These are phyloP conservation scores for Orchesella flavescens DNA, from an alignment of 2,888 invertebrate species.

Conservation along the genomic window DNA sequence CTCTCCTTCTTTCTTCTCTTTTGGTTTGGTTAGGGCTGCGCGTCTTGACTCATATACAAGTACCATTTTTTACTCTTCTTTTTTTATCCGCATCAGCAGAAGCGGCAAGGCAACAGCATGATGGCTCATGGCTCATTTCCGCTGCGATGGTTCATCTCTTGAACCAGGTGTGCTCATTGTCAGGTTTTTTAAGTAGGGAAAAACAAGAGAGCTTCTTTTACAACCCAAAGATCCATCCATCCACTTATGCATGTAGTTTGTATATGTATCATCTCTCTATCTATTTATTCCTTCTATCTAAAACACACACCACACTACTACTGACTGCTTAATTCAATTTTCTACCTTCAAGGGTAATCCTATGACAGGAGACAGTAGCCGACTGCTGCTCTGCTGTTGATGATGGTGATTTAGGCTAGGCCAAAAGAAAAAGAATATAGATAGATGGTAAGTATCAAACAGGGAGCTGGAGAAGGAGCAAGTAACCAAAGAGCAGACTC, in stretches of 20 bases:
- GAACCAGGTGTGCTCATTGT: slow-evolving; percentile 65
- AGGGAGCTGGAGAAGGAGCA: neutral
- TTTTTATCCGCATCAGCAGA: neutral
- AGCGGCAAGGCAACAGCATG: slow-evolving; percentile 47
- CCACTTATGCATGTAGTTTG: too few relatives aligned
- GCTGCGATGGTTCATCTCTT: slow-evolving; percentile 65
- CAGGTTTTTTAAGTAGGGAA: slow-evolving; percentile 34
- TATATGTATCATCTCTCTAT: too few relatives aligned
- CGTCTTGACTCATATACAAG: neutral
- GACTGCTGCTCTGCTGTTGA: too few relatives aligned
- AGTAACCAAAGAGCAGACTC: slow-evolving; percentile 1
- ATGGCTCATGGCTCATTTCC: slow-evolving; percentile 64
- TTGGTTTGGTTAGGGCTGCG: neutral
- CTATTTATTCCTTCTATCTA: too few relatives aligned
- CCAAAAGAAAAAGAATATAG: too few relatives aligned
- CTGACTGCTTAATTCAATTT: too few relatives aligned
- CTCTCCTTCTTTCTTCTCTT: neutral
- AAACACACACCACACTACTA: too few relatives aligned
- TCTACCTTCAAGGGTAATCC: too few relatives aligned
- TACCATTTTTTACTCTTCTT: neutral
- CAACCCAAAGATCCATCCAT: too few relatives aligned
- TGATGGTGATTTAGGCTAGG: too few relatives aligned
- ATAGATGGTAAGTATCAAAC: too few relatives aligned
- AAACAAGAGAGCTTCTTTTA: neutral
- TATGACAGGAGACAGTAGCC: too few relatives aligned